Base-by-base conservation (phyloP, 2,888 invertebrate species). In the Branchellion lobata region DNA sequence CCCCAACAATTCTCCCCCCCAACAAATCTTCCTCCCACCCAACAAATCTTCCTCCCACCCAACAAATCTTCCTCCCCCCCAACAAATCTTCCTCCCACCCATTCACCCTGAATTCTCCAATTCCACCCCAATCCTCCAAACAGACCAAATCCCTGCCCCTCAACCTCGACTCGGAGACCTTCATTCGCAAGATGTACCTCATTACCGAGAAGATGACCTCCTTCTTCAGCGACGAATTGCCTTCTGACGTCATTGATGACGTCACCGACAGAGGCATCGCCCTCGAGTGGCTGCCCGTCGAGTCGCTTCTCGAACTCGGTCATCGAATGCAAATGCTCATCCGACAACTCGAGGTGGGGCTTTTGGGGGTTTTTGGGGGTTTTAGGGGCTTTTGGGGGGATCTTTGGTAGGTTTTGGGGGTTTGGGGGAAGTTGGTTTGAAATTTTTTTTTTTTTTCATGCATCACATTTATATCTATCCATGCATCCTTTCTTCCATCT, bases 291-390 rank as follows among this genome's bases (percentile, higher is more conserved):
- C 61, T 61, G 3, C 77, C 61, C 1, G 65, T 77, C 2, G 77
- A 77, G 36, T 77, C 77, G 24, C 33, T 77, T 1, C 31, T 77
- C 31, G 77, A 77, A 24, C 65, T 77, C 5, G 77, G 77, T 11
- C 29, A 57, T 5, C n/a, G 77, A 2, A 61, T 77, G 21, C 53
- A 65, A 65, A 77, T 77, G 61, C 36, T 65, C 24, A 53, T 77
- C 1, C 18, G 65, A 1, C 77, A 77, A n/a, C 24, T 77, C 14
- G 65, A 77, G 65, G 77, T 57, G 53, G 51, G 27, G 33, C 3
- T 5, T 5, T 40, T 40, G 61, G 61, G 24, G 21, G 61, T 3
- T 5, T 5, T 5, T 57, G 21, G 61, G 24, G 40, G 40, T 40
- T 5, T 5, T 8, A 40, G 40, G 40, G 40, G 40, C 5, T 5